Percentiles rank a stretch among this genome's conserved stretches.
These are phyloP conservation scores for Microtus montanus DNA, from an alignment of 2,113 vertebrate genomes.

Conservation along the genomic window DNA sequence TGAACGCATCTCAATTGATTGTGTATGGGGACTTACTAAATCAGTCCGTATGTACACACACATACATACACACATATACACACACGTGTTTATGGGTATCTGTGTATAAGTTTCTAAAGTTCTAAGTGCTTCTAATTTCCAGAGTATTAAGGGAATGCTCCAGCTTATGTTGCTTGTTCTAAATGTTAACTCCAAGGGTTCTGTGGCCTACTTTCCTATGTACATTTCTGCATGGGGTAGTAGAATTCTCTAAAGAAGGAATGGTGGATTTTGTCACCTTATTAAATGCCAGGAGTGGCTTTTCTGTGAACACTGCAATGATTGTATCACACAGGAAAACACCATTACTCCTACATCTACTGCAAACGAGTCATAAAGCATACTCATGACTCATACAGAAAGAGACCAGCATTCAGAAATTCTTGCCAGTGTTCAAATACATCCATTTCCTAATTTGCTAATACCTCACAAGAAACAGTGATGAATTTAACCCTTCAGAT, in stretches of 20 bases:
- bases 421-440: not conserved
- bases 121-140: conserved; percentile 44
- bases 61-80: not conserved
- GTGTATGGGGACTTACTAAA: not conserved
- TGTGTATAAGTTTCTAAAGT: not conserved
- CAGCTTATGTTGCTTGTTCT: not conserved
- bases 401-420: not conserved
- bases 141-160: not conserved
- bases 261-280: not conserved
- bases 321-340: conserved; percentile 9
- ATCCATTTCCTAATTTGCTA: not conserved
- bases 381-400: not conserved
- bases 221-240: conserved; percentile 11
- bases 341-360: not conserved
- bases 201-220: not conserved
- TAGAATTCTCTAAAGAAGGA: not conserved
- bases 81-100: not conserved
- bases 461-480: not conserved
- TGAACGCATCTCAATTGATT: not conserved
- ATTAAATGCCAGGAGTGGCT: not conserved
- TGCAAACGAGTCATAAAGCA: conserved; percentile 31
- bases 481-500: conserved; percentile 26
- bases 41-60: not conserved
- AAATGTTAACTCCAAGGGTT: not conserved
- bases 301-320: conserved; percentile 51